phyloP scores from a whole-genome alignment of 2,888 invertebrate genomes.

The Drosophila algonquin region DNA sequence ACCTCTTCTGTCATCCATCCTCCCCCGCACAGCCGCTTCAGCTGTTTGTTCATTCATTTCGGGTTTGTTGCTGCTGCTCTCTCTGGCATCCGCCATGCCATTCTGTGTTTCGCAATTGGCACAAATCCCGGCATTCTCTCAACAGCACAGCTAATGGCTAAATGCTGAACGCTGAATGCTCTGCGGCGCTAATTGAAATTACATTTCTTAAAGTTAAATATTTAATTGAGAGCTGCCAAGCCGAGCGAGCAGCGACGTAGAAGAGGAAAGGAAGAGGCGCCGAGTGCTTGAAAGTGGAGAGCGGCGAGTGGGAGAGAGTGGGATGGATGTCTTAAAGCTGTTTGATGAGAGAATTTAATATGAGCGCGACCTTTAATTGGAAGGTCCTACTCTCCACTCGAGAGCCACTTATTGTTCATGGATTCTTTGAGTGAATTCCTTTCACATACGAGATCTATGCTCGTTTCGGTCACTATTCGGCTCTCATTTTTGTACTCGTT shows the following conservation, averaged over 20 bases:
- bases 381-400: background rate
- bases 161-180: conserved; percentile 47
- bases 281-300: conserved; percentile 19
- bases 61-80: conserved; percentile 34
- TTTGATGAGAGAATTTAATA: background rate
- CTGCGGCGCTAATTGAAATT: conserved; percentile 76
- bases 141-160: conserved; percentile 62
- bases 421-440: background rate
- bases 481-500: background rate
- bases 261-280: background rate
- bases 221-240: conserved; percentile 63
- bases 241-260: conserved; percentile 15
- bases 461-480: background rate
- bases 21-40: conserved; percentile 1
- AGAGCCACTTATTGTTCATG: background rate
- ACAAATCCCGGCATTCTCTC: conserved; percentile 67
- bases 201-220: conserved; percentile 70
- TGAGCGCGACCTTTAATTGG: background rate
- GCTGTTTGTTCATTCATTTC: conserved; percentile 38
- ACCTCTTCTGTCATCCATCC: background rate
- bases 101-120: conserved; percentile 66
- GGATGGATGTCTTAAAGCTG: background rate
- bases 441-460: background rate
- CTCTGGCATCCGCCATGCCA: conserved; percentile 28
- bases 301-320: conserved; percentile 9